Evolutionary conservation across 2,888 invertebrate species (phyloP), one percentile per base, ranked within the genome.

Genomic region (Agapetus fuscipes): DNA sequence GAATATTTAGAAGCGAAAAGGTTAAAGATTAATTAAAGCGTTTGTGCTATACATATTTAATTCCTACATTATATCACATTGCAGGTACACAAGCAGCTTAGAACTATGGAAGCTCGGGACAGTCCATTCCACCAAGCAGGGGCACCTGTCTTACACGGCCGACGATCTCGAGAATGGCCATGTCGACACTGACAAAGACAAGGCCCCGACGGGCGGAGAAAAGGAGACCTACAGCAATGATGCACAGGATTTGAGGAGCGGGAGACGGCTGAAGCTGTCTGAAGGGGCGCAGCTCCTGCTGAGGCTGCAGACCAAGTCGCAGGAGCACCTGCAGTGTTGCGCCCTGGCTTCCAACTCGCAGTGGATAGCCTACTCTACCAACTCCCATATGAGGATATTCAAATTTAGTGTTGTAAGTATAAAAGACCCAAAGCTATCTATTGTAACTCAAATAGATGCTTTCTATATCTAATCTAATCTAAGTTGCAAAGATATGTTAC

Each of bases 281-380:
- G 64, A 68, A 7, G 72, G 73, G 44, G 81, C 85, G 0, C 61
- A 78, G 26, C 85, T 83, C 54, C 56, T 90, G 24, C 58, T 87
- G 2, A 70, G 80, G 41, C 57, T 91, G 17, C 74, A 77, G 49
- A 74, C 80, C 3, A 75, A 78, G 51, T 62, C 69, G 9, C 70
- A 71, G 2, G 82, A 81, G 50, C 69, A 70, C n/a, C 78, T 91
- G 17, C 62, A 76, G 4, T 81, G 81, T 48, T 76, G 79, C 48
- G 73, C 76, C 9, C 62, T 90, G 4, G 84, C 86, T 3, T 72
- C 75, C 2, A 72, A 80, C 55, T 83, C 82, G 1, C 71, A 75
- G 44, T 77, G 79, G 62, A 67, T 93, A 13, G 76, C 81, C 4
- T 89, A 86, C 57, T 82, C 88, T 0, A 87, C 86, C 0, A 64